Percentiles rank a stretch among this genome's conserved stretches.
Conservation (phyloP, 1,140 invertebrate species). For the Anoplolepis gracilipes region DNA sequence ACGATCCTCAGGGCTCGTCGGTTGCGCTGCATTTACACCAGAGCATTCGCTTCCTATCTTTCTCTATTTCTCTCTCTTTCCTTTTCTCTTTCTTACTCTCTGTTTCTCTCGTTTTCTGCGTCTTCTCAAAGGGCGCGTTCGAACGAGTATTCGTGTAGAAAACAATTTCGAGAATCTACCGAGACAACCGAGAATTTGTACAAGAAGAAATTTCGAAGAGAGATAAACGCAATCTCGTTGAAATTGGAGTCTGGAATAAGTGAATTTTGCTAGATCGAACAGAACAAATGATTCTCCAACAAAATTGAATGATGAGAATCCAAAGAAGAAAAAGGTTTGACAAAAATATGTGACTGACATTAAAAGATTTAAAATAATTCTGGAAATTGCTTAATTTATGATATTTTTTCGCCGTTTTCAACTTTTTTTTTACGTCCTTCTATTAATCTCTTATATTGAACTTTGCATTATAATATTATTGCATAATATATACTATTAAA, state of each 20-base stretch:
- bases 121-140: slow-evolving; percentile 26
- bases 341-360: not conserved
- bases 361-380: not conserved
- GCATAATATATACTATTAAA: no score
- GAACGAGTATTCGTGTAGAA: slow-evolving; percentile 46
- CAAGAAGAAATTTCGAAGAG: slow-evolving; percentile 50
- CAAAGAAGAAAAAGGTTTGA: slow-evolving; percentile 6
- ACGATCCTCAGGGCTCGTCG: slow-evolving; percentile 62
- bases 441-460: no score
- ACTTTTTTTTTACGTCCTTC: not conserved
- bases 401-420: not conserved
- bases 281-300: slow-evolving; percentile 21
- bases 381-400: not conserved
- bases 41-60: slow-evolving; percentile 17
- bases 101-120: not conserved
- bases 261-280: slow-evolving; percentile 42
- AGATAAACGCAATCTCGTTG: slow-evolving; percentile 40
- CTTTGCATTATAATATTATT: no score
- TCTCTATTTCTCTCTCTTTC: not conserved
- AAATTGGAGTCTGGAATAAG: slow-evolving; percentile 51
- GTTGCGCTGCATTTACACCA: slow-evolving; percentile 64
- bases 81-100: not conserved
- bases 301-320: not conserved
- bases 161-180: slow-evolving; percentile 60
- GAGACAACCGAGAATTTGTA: slow-evolving; percentile 57